Evolutionary conservation across 2,888 invertebrate genomes (phyloP).

Genomic region (Agrilus mali): DNA sequence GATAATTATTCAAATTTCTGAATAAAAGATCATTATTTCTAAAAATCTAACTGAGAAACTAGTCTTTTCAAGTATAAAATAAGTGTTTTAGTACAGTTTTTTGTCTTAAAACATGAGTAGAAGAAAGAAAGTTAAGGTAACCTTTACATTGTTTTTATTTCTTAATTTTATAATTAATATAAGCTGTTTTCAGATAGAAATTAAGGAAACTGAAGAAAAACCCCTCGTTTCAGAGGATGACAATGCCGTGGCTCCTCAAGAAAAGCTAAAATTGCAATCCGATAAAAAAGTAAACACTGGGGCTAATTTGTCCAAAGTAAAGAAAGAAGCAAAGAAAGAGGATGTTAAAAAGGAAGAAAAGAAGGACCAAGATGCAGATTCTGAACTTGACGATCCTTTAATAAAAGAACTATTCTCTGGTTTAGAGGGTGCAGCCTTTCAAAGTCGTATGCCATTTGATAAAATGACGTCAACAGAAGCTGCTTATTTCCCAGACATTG

Average conservation of each 20-base stretch:
- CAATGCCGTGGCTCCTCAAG: slow-evolving; percentile 48
- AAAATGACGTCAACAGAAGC: slow-evolving; percentile 91
- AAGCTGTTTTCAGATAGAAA: slow-evolving; percentile 42
- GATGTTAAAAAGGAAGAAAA: slow-evolving; percentile 35
- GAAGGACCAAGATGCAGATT: slow-evolving; percentile 49
- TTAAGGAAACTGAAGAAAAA: slow-evolving; percentile 56
- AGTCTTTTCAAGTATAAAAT: too few relatives aligned
- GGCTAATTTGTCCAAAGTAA: slow-evolving; percentile 32
- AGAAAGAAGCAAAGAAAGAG: slow-evolving; percentile 35
- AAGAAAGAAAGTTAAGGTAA: slow-evolving; percentile 31
- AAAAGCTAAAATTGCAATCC: slow-evolving; percentile 43
- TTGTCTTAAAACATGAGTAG: slow-evolving; percentile 25
- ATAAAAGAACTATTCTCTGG: slow-evolving; percentile 33
- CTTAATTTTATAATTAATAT: slow-evolving; percentile 4
- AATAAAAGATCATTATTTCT: too few relatives aligned
- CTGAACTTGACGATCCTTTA: slow-evolving; percentile 54
- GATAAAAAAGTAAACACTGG: slow-evolving; percentile 42
- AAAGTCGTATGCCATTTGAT: slow-evolving; percentile 86
- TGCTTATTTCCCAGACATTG: slow-evolving; percentile 85
- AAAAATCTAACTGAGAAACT: too few relatives aligned
- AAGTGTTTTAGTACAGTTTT: too few relatives aligned
- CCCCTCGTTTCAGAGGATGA: slow-evolving; percentile 47
- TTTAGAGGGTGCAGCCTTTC: slow-evolving; percentile 86
- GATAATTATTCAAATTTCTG: too few relatives aligned
- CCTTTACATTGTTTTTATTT: slow-evolving; percentile 1